Conservation (phyloP, 2,797 vertebrate species). For the Microctenopoma lineatum region DNA sequence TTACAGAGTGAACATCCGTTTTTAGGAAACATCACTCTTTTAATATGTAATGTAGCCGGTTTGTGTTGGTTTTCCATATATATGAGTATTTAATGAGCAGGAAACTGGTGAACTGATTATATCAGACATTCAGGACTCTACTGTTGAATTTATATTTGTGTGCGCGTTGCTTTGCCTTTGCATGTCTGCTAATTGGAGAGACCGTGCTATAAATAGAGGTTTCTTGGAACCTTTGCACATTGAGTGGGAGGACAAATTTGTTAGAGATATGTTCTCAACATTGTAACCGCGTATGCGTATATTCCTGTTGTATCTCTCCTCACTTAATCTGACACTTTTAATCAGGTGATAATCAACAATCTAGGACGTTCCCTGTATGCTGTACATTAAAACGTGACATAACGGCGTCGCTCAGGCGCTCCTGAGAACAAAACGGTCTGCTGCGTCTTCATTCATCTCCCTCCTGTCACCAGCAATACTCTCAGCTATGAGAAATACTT, state of each 20-base stretch:
- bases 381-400: constrained; percentile 59
- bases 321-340: constrained; percentile 51
- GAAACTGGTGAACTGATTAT: constrained; percentile 25
- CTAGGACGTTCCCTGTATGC: constrained; percentile 41
- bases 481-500: constrained; percentile 53
- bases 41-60: neutral
- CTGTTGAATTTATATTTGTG: constrained; percentile 14
- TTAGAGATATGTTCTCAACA: constrained; percentile 31
- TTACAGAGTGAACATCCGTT: neutral
- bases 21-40: neutral
- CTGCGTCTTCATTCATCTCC: constrained; percentile 54
- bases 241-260: constrained; percentile 45
- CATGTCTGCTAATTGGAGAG: constrained; percentile 51
- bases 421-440: constrained; percentile 49
- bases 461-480: constrained; percentile 49
- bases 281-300: neutral
- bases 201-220: constrained; percentile 57
- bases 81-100: constrained; percentile 20
- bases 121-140: constrained; percentile 14
- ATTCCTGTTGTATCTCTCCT: constrained; percentile 3
- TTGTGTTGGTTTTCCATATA: constrained; percentile 9
- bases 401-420: constrained; percentile 30
- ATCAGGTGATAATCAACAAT: constrained; percentile 48
- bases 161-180: constrained; percentile 42
- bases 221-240: constrained; percentile 41